Conservation (phyloP, 2,888 invertebrate species). For the Aphodius granarius region DNA sequence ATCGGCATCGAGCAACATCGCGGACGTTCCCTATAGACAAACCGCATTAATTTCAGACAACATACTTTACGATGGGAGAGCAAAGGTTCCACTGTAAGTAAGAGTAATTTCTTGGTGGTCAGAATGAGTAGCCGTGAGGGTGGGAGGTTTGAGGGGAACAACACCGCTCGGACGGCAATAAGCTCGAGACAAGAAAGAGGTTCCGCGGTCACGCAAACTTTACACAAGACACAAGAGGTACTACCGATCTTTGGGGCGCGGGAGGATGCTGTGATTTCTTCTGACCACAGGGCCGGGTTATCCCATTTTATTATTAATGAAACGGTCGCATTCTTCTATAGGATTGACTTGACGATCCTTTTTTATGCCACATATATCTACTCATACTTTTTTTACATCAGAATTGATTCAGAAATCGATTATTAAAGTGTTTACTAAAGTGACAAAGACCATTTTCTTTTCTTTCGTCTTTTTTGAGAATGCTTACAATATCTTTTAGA, state of each 20-base stretch:
- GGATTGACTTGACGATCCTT: too few species aligned
- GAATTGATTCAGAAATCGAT: too few species aligned
- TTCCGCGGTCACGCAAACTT: conserved; percentile 9
- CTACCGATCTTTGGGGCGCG: not conserved
- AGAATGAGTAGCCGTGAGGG: conserved; percentile 15
- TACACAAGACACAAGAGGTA: not conserved
- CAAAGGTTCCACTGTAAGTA: conserved; percentile 19
- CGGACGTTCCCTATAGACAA: conserved; percentile 17
- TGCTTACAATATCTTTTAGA: too few species aligned
- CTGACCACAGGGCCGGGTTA: not conserved
- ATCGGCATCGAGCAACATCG: not conserved
- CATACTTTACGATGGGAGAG: conserved; percentile 19
- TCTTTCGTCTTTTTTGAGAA: too few species aligned
- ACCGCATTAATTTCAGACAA: conserved; percentile 19
- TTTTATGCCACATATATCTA: not conserved
- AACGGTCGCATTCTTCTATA: too few species aligned
- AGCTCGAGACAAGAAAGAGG: conserved; percentile 15
- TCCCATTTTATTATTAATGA: not conserved
- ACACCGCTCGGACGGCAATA: conserved; percentile 7
- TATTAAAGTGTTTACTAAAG: too few species aligned
- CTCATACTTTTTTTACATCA: too few species aligned
- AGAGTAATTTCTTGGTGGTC: conserved; percentile 22
- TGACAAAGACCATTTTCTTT: too few species aligned
- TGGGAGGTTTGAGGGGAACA: not conserved
- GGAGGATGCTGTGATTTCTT: not conserved